These are phyloP conservation scores for Siniperca obscura DNA, from an alignment of 2,797 vertebrate genomes.

Conservation along the genomic window DNA sequence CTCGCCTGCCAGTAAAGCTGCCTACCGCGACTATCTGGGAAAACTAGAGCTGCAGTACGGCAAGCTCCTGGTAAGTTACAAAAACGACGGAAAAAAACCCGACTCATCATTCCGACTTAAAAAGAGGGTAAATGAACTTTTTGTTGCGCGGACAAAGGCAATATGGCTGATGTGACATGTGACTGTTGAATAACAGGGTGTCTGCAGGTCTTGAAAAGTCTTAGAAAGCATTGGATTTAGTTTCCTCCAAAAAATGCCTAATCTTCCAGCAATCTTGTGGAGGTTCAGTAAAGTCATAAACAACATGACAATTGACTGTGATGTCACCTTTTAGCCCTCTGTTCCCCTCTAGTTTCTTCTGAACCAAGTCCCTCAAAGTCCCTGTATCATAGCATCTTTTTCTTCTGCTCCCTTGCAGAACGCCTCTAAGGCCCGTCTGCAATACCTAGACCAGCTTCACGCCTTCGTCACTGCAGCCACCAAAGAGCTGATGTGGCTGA, in stretches of 20 bases:
- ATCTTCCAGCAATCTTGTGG: background rate
- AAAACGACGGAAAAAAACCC: background rate
- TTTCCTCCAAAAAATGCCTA: background rate
- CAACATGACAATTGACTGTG: background rate
- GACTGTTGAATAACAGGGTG: too few relatives aligned
- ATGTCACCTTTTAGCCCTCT: background rate
- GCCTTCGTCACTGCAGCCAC: constrained; percentile 90
- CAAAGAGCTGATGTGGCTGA: constrained; percentile 96
- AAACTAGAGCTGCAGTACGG: constrained; percentile 92
- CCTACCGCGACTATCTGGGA: constrained; percentile 91
- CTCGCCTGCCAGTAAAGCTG: constrained; percentile 82
- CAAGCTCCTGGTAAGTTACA: constrained; percentile 89
- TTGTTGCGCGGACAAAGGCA: too few relatives aligned
- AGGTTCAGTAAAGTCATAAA: background rate
- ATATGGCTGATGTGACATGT: too few relatives aligned
- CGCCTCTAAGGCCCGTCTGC: constrained; percentile 89
- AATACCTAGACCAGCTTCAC: constrained; percentile 89
- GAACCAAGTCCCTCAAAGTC: background rate
- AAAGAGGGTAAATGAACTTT: too few relatives aligned
- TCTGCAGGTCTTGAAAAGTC: too few relatives aligned
- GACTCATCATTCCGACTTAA: too few relatives aligned
- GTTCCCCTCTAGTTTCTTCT: background rate
- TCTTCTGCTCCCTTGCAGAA: constrained; percentile 76
- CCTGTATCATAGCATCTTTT: background rate
- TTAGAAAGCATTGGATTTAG: too few relatives aligned